Evolutionary conservation across 2,797 vertebrate genomes (phyloP).

Genomic region (Chelon labrosus): DNA sequence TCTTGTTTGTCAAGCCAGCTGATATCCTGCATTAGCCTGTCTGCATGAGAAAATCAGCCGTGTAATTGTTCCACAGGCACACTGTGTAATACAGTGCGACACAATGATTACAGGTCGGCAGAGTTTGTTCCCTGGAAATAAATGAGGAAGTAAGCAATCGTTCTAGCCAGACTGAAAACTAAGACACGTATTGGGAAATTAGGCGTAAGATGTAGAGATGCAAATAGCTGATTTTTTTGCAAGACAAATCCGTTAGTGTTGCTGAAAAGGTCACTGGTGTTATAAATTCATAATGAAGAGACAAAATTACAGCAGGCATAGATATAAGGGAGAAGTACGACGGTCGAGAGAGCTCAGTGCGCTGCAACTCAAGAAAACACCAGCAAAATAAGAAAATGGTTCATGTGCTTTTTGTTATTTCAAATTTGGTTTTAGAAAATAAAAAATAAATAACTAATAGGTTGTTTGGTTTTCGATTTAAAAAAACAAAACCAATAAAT

Average conservation of each 20-base stretch:
- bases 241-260: background rate
- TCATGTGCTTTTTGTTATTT: too few species aligned
- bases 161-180: background rate
- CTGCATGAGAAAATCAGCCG: constrained; percentile 6
- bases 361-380: too few species aligned
- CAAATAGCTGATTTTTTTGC: background rate
- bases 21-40: background rate
- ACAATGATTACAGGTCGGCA: background rate
- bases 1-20: constrained; percentile 8
- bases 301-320: too few species aligned
- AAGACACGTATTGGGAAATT: background rate
- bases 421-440: too few species aligned
- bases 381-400: too few species aligned
- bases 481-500: too few species aligned
- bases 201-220: background rate
- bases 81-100: background rate
- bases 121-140: background rate
- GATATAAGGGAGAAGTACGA: too few species aligned
- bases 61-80: constrained; percentile 5
- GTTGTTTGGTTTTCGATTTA: too few species aligned
- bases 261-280: too few species aligned
- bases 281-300: too few species aligned
- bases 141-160: background rate
- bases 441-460: too few species aligned
- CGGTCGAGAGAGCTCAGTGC: too few species aligned